Evolutionary conservation across 2,113 vertebrate genomes (phyloP), one percentile per base, ranked within the genome.

Genomic region (Psilopogon haemacephalus): DNA sequence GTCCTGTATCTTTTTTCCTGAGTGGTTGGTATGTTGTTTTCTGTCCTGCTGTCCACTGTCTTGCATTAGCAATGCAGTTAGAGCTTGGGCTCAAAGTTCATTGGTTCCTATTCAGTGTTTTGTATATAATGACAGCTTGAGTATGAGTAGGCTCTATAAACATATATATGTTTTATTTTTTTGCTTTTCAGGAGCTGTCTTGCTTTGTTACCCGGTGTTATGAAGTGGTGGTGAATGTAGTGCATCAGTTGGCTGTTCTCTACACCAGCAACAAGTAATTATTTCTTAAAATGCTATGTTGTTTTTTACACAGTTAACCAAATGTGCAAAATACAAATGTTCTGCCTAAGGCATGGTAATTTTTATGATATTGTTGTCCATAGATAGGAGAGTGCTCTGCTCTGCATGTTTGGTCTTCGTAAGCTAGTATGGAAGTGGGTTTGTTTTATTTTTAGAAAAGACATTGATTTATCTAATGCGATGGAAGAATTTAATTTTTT

Each of bases 261-360:
- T 99, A 99, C 95, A 99, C 98, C 97, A 99, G 97, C 97, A 99
- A 97, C 98, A 99, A 99, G 99, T 99, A 98, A 98, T 92, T 89
- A 63, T 52, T 93, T 72, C 38, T 80, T 93, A 33, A 96, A 93
- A 89, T 85, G 37, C 76, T 94, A 8, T 76, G 4, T 70, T 46
- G 15, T 50, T 94, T 70, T 87, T 86, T 62, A 71, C 42, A 32
- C 83, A 91, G 15, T 78, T 62, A 82, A 79, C 37, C 38, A 80
- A 70, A 85, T 80, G 10, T 19, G 37, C 52, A 69, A 60, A 93
- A 79, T 75, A 71, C 38, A 44, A 90, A 15, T 52, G 48, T 60
- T 91, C 56, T 23, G 48, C 48, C 23, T 82, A 46, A 81, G 54
- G 5, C 17, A 27, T 70, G 10, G 17, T 85, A 3, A 7, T 32